A percentile compares a stretch with the other conserved stretches of the same genome.
Conservation (phyloP, 2,113 vertebrate species). For the Melanerpes aurifrons region DNA sequence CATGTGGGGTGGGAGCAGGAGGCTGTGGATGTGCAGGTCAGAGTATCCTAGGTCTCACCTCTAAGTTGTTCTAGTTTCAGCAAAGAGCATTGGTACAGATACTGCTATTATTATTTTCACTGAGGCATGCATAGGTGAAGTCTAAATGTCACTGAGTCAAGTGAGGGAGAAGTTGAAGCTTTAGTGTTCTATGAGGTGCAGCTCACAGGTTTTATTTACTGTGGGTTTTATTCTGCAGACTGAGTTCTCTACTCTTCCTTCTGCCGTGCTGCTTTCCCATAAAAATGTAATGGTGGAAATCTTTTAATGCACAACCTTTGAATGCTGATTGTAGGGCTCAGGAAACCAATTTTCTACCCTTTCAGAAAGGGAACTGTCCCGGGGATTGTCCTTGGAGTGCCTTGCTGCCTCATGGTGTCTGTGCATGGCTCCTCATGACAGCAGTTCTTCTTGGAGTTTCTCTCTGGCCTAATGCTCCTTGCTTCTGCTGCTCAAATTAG, state of each 20-base stretch:
- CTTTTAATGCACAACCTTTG: neutral
- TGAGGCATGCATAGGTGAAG: neutral
- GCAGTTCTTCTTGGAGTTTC: neutral
- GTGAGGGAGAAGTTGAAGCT: neutral
- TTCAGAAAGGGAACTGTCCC: neutral
- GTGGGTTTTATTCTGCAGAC: neutral
- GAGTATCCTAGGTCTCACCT: neutral
- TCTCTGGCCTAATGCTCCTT: neutral
- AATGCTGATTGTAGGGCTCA: neutral
- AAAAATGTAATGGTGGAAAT: neutral
- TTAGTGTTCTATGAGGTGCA: neutral
- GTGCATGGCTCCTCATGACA: fast-evolving
- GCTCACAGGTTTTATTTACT: neutral
- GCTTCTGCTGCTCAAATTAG: neutral
- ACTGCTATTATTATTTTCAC: neutral
- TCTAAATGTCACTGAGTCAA: neutral
- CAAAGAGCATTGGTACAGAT: neutral
- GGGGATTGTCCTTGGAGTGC: neutral
- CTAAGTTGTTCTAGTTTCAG: neutral
- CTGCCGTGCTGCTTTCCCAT: neutral
- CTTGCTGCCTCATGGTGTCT: neutral
- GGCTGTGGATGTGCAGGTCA: neutral
- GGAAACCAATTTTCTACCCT: neutral
- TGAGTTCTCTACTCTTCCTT: neutral
- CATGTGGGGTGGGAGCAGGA: neutral